These are phyloP conservation scores for Tragelaphus eurycerus DNA, from an alignment of 2,797 vertebrate species.

Conservation along the genomic window DNA sequence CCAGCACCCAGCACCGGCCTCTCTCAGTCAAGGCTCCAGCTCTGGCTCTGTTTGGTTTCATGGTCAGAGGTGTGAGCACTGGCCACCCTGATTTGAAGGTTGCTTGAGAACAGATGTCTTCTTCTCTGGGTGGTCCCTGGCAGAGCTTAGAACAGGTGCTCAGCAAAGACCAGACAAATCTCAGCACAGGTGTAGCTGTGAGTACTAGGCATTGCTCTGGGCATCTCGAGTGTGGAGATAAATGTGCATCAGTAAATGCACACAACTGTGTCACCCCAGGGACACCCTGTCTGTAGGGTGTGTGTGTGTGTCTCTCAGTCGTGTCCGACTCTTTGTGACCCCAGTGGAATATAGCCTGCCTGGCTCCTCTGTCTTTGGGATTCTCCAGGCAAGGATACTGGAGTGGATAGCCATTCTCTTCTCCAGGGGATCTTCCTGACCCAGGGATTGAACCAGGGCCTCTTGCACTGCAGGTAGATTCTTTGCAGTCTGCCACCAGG, in stretches of 20 bases:
- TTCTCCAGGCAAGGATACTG: no score
- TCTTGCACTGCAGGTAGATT: no score
- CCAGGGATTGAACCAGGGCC: no score
- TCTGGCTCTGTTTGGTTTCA: neutral
- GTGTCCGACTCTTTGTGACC: no score
- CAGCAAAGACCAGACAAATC: neutral
- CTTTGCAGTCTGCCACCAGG: no score
- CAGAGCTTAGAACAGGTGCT: neutral
- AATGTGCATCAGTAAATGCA: rapidly evolving
- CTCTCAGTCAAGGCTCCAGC: neutral
- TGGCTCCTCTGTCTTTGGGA: no score
- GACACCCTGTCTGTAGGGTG: rapidly evolving
- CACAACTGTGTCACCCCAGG: rapidly evolving
- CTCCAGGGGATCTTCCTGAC: no score
- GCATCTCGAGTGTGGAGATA: neutral
- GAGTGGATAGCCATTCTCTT: no score
- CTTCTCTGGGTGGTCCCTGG: neutral
- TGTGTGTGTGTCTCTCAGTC: neutral
- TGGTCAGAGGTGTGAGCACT: neutral
- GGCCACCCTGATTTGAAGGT: neutral
- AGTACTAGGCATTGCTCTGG: rapidly evolving
- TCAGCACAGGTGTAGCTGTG: neutral
- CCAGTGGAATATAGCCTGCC: no score
- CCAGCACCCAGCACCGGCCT: rapidly evolving
- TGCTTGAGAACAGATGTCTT: neutral